Evolutionary conservation across 1,140 invertebrate genomes (phyloP).

Genomic region (Varroa destructor): DNA sequence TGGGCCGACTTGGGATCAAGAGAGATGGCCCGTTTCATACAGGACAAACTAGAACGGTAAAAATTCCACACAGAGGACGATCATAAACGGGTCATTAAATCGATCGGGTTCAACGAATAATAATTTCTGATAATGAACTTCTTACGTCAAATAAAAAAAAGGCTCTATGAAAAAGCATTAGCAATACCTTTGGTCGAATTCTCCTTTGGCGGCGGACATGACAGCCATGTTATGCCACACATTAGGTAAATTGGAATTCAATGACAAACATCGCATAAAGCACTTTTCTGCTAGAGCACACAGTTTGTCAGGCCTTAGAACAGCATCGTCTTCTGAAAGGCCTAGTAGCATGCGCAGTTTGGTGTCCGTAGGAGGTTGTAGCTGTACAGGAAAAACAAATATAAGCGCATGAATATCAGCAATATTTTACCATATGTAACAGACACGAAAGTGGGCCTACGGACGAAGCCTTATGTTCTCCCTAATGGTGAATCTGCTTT

Average conservation of each 20-base stretch:
- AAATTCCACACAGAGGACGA: not conserved
- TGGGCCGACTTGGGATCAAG: not conserved
- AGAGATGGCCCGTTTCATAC: constrained; percentile 12
- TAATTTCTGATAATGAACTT: not conserved
- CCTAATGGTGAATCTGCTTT: too few species aligned
- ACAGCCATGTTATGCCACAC: constrained; percentile 20
- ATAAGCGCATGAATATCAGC: not conserved
- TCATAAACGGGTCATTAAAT: not conserved
- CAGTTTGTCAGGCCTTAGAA: not conserved
- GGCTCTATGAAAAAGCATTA: not conserved
- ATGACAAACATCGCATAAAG: constrained; percentile 1
- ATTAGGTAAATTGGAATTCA: not conserved
- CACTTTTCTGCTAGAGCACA: not conserved
- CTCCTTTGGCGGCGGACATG: not conserved
- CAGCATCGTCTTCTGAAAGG: constrained; percentile 6
- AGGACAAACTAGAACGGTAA: not conserved
- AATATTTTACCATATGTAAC: too few species aligned
- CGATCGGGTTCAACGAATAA: not conserved
- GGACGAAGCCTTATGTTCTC: too few species aligned
- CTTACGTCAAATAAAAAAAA: not conserved
- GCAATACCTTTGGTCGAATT: constrained; percentile 21
- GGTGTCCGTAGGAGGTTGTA: not conserved
- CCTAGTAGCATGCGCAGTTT: constrained; percentile 1
- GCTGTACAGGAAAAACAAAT: not conserved
- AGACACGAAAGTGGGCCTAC: too few species aligned